Evolutionary conservation across 30 jellyfish, hydroid and myxozoan genomes (phyloP).

Genomic region (Nemopilema nomurai): DNA sequence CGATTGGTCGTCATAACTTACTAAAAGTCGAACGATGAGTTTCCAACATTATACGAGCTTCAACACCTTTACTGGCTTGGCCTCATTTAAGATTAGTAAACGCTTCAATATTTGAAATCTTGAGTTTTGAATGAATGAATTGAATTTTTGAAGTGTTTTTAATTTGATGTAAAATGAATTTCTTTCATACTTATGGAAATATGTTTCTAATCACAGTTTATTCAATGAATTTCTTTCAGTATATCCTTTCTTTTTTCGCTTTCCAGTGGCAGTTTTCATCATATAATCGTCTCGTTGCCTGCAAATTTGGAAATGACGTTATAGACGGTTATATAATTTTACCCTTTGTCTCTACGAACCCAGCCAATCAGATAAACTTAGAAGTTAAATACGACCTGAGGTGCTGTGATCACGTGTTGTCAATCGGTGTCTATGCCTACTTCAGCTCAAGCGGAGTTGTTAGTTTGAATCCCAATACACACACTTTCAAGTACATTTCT

Average conservation of each 20-base stretch:
- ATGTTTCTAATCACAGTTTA: too few relatives aligned
- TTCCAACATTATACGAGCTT: too few relatives aligned
- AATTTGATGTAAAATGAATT: too few relatives aligned
- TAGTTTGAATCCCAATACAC: background rate
- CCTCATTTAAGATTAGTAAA: too few relatives aligned
- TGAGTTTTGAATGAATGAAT: too few relatives aligned
- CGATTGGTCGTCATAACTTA: too few relatives aligned
- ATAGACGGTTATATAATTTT: conserved; percentile 9
- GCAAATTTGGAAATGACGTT: background rate
- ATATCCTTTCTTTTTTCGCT: too few relatives aligned
- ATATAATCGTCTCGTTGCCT: background rate
- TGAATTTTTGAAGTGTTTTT: too few relatives aligned
- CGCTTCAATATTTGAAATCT: too few relatives aligned
- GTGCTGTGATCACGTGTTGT: background rate
- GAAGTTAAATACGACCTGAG: background rate
- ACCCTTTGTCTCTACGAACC: background rate
- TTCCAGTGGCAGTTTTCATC: background rate
- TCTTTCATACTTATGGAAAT: too few relatives aligned
- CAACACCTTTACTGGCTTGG: too few relatives aligned
- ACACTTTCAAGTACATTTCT: background rate
- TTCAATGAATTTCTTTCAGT: background rate
- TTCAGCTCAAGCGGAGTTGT: background rate
- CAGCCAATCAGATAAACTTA: conserved; percentile 22
- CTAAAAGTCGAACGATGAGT: too few relatives aligned
- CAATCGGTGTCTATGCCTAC: conserved; percentile 4